Base-by-base conservation (phyloP, 2,797 vertebrate species). In the Cirrhinus mrigala region DNA sequence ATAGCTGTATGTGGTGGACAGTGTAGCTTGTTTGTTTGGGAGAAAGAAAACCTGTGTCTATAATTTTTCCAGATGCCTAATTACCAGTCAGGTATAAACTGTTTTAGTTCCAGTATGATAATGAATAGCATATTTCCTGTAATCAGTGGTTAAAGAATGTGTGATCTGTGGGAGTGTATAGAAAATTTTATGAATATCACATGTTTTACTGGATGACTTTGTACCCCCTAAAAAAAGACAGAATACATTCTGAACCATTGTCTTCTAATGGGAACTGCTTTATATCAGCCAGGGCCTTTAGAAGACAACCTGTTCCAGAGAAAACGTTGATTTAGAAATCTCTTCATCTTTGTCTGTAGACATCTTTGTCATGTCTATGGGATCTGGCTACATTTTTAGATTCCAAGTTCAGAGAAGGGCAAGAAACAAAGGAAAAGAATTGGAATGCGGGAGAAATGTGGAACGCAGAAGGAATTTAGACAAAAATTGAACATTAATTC, bases 371-470 rank as follows among this genome's bases (percentile, higher is more conserved):
- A 44, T 62, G 54, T 60, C 40, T 62, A 78, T 77, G 33, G 20
- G 33, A 77, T 75, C 50, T 60, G 33, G 75, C 75, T 10, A 16
- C 9, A 20, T 62, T n/a, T 79, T 79, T 44, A 78, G 56, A 78
- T 62, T 79, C n/a, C 15, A 48, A 50, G 58, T 50, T 66, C 40
- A 50, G 24, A 66, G 18, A 66, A 66, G 40, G 16, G 14, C 58
- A 79, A 60, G 37, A 64, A 64, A 60, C n/a, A 62, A 40, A 48
- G 8, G 4, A 46, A 29, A 29, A 52, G 2, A 52, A 52, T 6
- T 76, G 50, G 20, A 56, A 76, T 15, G 27, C 29, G 22, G 29
- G 29, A 75, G 48, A 29, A 52, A 52, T 20, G 18, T 22, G 18
- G 11, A 75, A 75, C 4, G 10, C 27, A 33, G 50, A 33, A 75